Evolutionary conservation across 2,888 invertebrate species (phyloP), one percentile per base, ranked within the genome.

Genomic region (Pyrgus malvae): DNA sequence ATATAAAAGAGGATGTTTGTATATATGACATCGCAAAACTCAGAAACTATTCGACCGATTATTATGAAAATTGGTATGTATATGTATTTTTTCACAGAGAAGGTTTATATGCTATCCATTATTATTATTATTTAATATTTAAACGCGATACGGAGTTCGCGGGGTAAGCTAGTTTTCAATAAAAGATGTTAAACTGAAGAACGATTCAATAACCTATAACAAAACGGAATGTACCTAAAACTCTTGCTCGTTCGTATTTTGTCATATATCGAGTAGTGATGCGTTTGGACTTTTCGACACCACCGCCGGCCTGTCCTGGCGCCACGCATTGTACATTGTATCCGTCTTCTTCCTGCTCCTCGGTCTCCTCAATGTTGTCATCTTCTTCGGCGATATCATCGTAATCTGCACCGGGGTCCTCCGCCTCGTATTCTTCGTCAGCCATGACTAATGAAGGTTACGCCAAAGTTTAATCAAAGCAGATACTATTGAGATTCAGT

Each of bases 191-290:
- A 4, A 27, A 23, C 4, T 23, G 6, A 23, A 4, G 3, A 23
- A 23, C 6, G 6, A 23, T 23, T 4, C 3, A n/a, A 12, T 40
- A 41, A 41, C 25, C 12, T 21, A 46, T 33, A 35, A 35, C 27
- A 6, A 16, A 29, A 17, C 16, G 3, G 7, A 1, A 12, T 1
- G 72, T 60, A 86, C 84, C 86, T 73, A 83, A 69, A 35, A 85
- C 89, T 75, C 90, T 76, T 9, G 90, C 90, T 56, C 90, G 68
- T 66, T 89, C 89, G 64, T 90, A 94, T 92, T 99, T 99, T 0
- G 99, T 99, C 98, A 99, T 98, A 73, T 98, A 99, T 70, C 96
- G 95, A 0, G 99, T 99, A 0, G 99, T 99, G 42, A 99, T 99
- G 16, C 98, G 92, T 76, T 98, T 98, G 0, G 94, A 93, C 77